Evolutionary conservation across 2,113 vertebrate genomes (phyloP).

Genomic region (Salvelinus fontinalis): DNA sequence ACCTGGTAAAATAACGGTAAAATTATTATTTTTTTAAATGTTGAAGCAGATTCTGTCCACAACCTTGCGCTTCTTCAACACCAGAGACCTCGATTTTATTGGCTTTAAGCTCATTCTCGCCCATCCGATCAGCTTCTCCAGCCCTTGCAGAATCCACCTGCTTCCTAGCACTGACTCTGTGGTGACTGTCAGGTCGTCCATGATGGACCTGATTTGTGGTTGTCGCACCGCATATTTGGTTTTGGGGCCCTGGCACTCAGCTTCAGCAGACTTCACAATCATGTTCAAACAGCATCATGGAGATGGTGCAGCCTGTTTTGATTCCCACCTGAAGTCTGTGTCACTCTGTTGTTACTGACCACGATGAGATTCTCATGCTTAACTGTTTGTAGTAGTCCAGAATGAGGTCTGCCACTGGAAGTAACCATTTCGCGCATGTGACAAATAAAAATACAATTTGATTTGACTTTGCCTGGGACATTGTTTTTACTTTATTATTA

Average conservation of each 20-base stretch:
- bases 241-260: neutral
- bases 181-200: slow-evolving; percentile 33
- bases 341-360: slow-evolving; percentile 21
- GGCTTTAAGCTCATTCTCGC: neutral
- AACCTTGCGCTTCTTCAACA: neutral
- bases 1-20: no score
- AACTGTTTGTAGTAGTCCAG: slow-evolving; percentile 18
- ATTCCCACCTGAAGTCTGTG: slow-evolving; percentile 22
- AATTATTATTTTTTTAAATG: no score
- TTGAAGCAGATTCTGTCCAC: slow-evolving; percentile 1
- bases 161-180: slow-evolving; percentile 5
- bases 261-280: slow-evolving; percentile 29
- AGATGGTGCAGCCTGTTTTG: slow-evolving; percentile 26
- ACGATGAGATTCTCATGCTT: slow-evolving; percentile 16
- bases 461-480: no score
- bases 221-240: slow-evolving; percentile 8
- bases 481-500: no score
- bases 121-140: slow-evolving; percentile 1
- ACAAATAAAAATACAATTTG: no score
- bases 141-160: neutral
- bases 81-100: slow-evolving; percentile 18
- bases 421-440: no score
- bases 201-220: slow-evolving; percentile 27
- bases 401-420: slow-evolving; percentile 19
- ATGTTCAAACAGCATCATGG: slow-evolving; percentile 30